These are phyloP conservation scores for Drosophila erecta DNA, from an alignment of 1,140 invertebrate genomes.

Conservation along the genomic window DNA sequence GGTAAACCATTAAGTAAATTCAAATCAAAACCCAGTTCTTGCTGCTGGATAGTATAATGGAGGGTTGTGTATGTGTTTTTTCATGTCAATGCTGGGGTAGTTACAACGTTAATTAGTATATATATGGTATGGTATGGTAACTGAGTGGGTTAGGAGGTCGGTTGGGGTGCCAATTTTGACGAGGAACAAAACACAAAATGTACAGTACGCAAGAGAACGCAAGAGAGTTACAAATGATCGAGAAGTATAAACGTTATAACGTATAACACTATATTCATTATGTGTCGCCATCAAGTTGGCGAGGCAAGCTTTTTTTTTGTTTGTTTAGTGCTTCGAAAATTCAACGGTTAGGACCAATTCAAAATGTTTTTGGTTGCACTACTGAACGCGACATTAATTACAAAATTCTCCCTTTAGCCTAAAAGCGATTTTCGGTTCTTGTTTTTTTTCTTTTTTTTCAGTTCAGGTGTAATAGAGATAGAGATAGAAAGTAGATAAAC, in stretches of 20 bases:
- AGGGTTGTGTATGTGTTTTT: constrained; percentile 25
- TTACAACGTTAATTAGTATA: constrained; percentile 75
- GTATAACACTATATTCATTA: constrained; percentile 35
- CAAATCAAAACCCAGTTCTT: constrained; percentile 29
- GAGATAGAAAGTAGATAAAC: constrained; percentile 70
- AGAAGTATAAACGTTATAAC: constrained; percentile 23
- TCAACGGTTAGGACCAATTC: constrained; percentile 74
- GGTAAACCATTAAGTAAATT: constrained; percentile 43
- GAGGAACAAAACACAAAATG: constrained; percentile 71
- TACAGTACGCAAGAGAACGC: constrained; percentile 67
- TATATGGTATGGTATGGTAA: constrained; percentile 23
- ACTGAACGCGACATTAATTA: constrained; percentile 70
- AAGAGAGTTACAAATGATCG: constrained; percentile 73
- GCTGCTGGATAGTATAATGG: constrained; percentile 27
- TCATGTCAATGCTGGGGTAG: constrained; percentile 70
- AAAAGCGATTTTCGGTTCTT: constrained; percentile 73
- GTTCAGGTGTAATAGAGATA: constrained; percentile 58
- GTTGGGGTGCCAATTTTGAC: constrained; percentile 63
- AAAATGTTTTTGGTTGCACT: constrained; percentile 45
- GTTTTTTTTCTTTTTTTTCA: constrained; percentile 22
- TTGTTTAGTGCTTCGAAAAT: constrained; percentile 78
- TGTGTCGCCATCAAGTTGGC: constrained; percentile 53
- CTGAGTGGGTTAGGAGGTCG: constrained; percentile 20
- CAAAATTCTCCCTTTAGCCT: constrained; percentile 83
- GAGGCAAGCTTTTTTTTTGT: constrained; percentile 63